A percentile compares a stretch with the other conserved stretches of the same genome.
Evolutionary conservation across 2,797 vertebrate species (phyloP).

Genomic region (Clamator glandarius): DNA sequence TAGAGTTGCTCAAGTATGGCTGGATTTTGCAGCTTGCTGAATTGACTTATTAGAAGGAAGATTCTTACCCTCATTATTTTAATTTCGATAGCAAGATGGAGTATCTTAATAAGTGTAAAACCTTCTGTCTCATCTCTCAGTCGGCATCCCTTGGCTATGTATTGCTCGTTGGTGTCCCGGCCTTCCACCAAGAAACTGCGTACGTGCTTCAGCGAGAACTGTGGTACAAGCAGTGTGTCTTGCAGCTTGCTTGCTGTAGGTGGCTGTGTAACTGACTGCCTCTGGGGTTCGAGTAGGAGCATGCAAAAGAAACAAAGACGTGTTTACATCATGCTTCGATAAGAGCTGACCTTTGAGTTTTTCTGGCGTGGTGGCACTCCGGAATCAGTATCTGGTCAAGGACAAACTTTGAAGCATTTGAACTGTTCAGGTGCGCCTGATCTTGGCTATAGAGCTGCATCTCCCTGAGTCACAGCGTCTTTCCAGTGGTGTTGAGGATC

Average conservation of each 20-base stretch:
- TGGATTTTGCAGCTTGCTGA: neutral
- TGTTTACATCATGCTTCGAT: slow-evolving; percentile 43
- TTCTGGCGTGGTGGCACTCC: slow-evolving; percentile 55
- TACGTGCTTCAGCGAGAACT: neutral
- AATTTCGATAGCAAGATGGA: neutral
- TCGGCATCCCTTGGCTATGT: neutral
- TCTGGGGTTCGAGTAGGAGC: neutral
- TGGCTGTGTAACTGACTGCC: neutral
- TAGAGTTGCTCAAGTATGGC: neutral
- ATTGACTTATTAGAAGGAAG: neutral
- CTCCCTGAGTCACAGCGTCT: neutral
- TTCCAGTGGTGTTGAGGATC: neutral
- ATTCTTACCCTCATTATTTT: neutral
- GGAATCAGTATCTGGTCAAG: slow-evolving; percentile 18
- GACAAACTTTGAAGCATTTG: neutral
- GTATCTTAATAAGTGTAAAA: neutral
- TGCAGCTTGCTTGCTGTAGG: neutral
- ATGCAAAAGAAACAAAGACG: neutral
- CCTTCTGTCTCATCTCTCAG: neutral
- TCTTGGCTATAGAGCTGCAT: neutral
- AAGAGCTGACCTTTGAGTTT: slow-evolving; percentile 63
- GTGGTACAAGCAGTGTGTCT: accelerated
- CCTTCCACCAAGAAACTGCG: neutral
- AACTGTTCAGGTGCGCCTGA: neutral
- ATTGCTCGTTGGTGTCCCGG: neutral